Conservation (phyloP, 2,888 invertebrate genomes). For the Pseudeuparius sepicola region DNA sequence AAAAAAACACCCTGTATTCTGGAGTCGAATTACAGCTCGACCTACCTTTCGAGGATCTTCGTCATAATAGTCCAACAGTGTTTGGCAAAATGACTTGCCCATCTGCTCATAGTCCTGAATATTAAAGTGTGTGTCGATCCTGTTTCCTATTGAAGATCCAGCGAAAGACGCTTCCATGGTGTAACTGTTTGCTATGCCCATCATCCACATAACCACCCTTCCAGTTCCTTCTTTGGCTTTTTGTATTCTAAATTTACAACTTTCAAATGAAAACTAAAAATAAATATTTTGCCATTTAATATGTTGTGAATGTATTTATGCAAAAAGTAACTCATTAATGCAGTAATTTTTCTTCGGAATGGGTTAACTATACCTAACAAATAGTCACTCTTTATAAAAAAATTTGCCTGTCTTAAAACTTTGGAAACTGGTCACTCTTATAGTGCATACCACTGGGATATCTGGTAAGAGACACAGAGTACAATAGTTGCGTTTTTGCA, state of each 20-base stretch:
- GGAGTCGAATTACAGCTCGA: no score
- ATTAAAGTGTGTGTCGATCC: slow-evolving; percentile 76
- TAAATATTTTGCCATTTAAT: slow-evolving; percentile 17
- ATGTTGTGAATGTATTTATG: slow-evolving; percentile 23
- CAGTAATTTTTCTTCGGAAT: no score
- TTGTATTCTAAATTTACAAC: slow-evolving; percentile 89
- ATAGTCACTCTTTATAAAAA: no score
- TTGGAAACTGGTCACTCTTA: no score
- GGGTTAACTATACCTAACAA: no score
- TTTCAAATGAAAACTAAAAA: slow-evolving; percentile 81
- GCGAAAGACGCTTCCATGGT: slow-evolving; percentile 94
- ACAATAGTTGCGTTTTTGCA: no score
- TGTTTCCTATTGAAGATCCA: slow-evolving; percentile 74
- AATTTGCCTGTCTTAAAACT: no score
- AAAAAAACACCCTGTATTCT: no score
- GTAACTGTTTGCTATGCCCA: slow-evolving; percentile 89
- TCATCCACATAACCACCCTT: slow-evolving; percentile 88
- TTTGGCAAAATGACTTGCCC: slow-evolving; percentile 87
- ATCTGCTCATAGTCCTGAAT: slow-evolving; percentile 69
- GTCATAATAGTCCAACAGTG: slow-evolving; percentile 83
- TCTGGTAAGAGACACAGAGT: no score
- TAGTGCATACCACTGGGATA: no score
- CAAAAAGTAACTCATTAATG: no score
- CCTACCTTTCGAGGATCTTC: slow-evolving; percentile 70
- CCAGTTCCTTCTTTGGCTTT: slow-evolving; percentile 92